phyloP scores from a whole-genome alignment of 2,797 vertebrate species.

The Sylvia borin region DNA sequence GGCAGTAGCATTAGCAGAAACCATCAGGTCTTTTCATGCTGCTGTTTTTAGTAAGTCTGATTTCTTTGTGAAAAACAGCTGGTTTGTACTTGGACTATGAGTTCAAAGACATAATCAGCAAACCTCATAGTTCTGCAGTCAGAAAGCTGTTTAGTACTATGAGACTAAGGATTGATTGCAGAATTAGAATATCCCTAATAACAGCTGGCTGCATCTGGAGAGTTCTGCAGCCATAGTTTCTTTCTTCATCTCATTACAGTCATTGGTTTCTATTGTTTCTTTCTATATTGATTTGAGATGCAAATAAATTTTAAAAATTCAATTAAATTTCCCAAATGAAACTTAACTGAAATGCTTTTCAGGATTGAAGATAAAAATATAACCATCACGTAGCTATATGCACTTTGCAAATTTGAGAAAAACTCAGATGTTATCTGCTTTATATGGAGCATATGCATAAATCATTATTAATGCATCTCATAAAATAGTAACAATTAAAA shows the following conservation, averaged over 20 bases:
- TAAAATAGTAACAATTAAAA: not conserved
- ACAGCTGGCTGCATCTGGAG: slow-evolving; percentile 91
- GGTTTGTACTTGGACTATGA: slow-evolving; percentile 69
- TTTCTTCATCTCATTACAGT: slow-evolving; percentile 80
- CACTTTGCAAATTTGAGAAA: not conserved
- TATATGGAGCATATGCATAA: not conserved
- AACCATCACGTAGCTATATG: not conserved
- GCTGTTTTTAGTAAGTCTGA: slow-evolving; percentile 59
- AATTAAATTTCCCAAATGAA: slow-evolving; percentile 13
- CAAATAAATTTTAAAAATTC: not conserved
- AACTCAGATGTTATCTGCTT: not conserved
- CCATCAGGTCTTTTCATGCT: slow-evolving; percentile 49
- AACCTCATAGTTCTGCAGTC: slow-evolving; percentile 40
- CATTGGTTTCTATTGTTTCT: slow-evolving; percentile 35
- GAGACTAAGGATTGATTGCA: slow-evolving; percentile 23
- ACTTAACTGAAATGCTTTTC: not conserved
- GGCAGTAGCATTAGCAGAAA: slow-evolving; percentile 45
- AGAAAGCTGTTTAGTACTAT: slow-evolving; percentile 55
- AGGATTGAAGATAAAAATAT: not conserved
- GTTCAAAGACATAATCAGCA: slow-evolving; percentile 75
- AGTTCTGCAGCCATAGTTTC: slow-evolving; percentile 70
- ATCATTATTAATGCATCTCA: not conserved
- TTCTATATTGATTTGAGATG: slow-evolving; percentile 19
- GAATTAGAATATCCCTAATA: slow-evolving; percentile 80
- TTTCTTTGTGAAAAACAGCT: slow-evolving; percentile 73